Evolutionary conservation across 2,113 vertebrate species (phyloP), one percentile per base, ranked within the genome.

Genomic region (Clinocottus analis): DNA sequence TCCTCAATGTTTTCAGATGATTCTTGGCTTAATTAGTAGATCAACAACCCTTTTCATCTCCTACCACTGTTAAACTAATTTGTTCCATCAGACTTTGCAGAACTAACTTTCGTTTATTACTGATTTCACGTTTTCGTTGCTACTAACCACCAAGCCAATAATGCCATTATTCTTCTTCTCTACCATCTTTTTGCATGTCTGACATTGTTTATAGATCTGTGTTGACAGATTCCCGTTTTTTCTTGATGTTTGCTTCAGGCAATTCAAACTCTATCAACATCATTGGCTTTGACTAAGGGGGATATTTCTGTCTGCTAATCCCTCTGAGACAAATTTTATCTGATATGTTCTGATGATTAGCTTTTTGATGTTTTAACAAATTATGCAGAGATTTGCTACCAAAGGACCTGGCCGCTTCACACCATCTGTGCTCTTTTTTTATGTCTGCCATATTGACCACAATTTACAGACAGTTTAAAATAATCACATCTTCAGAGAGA

Each of bases 341-440:
- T 80, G 66, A 88, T 85, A 83, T 79, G 71, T 87, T 89, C 60
- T 71, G 74, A 87, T 85, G 83, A 85, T 89, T 85, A 91, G 74
- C 70, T 81, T 70, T 85, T 77, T 83, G 83, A 87, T 80, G 78
- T 77, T 85, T 89, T 68, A 58, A 79, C 70, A 73, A 79, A 88
- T 90, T 87, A 87, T 87, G 68, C 76, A 72, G 76, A 77, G 78
- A 70, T 81, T 83, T 65, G 64, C 51, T 37, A 65, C 74, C 74
- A 77, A 62, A 80, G 65, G 74, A 69, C 29, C 58, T 11, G 27
- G 47, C 55, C 39, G 58, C 72, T 81, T 77, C 68, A 51, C 76
- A 78, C 77, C 85, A 84, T 86, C 87, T 88, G 71, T 77, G 64
- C 74, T 65, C 29, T 29, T 10, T 5, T 29, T 10, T 5, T 69